phyloP scores from a whole-genome alignment of 2,797 vertebrate species.

The Trachops cirrhosus region DNA sequence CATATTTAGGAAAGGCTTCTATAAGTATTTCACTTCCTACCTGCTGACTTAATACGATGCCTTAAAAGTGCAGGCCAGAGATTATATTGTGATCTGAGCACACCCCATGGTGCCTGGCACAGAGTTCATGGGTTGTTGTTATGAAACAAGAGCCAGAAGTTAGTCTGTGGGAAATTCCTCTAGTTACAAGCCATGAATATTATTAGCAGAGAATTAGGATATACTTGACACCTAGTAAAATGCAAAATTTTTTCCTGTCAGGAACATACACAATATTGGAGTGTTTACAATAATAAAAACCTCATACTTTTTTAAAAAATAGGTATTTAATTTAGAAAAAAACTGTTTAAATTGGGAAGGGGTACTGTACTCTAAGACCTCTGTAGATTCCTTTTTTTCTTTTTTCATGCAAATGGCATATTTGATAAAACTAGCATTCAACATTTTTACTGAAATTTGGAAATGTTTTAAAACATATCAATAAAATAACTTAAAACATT shows the following conservation, averaged over 20 bases:
- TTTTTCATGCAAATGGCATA: not conserved
- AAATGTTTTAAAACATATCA: not conserved
- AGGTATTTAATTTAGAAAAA: not conserved
- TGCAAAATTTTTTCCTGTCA: not conserved
- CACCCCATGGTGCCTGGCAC: not conserved
- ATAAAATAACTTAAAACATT: not conserved
- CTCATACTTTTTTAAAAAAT: not conserved
- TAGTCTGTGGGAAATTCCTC: not conserved
- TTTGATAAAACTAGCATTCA: not conserved
- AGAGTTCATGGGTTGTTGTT: not conserved
- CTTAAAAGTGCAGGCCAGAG: not conserved
- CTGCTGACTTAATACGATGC: not conserved
- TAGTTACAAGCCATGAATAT: not conserved
- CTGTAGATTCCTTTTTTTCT: not conserved
- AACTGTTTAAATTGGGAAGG: not conserved
- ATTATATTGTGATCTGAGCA: not conserved
- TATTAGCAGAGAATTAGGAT: not conserved
- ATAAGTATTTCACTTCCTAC: slow-evolving; percentile 31
- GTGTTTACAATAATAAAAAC: not conserved
- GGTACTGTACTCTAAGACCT: not conserved
- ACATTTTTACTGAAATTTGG: not conserved
- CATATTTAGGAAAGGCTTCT: slow-evolving; percentile 24
- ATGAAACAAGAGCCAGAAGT: not conserved
- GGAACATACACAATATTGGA: not conserved
- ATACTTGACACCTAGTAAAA: not conserved